phyloP scores from a whole-genome alignment of 2,113 vertebrate genomes.

The Microtus pennsylvanicus region DNA sequence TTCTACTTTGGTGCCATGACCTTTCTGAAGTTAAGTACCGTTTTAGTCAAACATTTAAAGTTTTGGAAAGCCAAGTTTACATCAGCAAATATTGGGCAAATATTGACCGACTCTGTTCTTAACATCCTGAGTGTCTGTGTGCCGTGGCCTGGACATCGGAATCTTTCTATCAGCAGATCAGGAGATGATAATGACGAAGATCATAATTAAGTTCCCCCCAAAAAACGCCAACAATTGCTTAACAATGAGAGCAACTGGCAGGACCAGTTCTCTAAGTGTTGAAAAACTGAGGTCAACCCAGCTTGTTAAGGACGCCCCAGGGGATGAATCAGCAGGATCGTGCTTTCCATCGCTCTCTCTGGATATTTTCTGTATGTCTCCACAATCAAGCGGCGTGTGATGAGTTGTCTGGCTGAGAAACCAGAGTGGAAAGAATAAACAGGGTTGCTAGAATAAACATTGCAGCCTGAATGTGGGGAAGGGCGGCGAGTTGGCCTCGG shows the following conservation, averaged over 20 bases:
- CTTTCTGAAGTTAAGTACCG: not conserved
- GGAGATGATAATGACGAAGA: constrained; percentile 38
- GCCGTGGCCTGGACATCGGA: constrained; percentile 14
- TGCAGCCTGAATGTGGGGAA: constrained; percentile 80
- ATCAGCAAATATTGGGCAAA: not conserved
- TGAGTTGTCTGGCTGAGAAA: constrained; percentile 85
- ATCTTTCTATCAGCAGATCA: constrained; percentile 36
- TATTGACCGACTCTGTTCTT: not conserved
- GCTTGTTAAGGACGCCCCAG: constrained; percentile 75
- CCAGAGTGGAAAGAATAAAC: constrained; percentile 86
- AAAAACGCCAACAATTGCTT: not conserved
- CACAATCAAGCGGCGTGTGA: constrained; percentile 74
- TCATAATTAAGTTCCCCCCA: constrained; percentile 41
- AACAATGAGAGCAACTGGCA: constrained; percentile 41
- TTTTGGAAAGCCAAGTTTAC: not conserved
- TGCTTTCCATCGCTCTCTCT: constrained; percentile 63
- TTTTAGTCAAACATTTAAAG: constrained; percentile 42
- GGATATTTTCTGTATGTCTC: constrained; percentile 73
- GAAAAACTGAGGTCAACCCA: constrained; percentile 64
- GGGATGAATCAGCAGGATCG: constrained; percentile 74
- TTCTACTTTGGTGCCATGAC: not conserved
- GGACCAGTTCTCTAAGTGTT: constrained; percentile 8
- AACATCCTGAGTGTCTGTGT: not conserved
- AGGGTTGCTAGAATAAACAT: constrained; percentile 77
- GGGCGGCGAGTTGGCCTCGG: constrained; percentile 65